A percentile compares a stretch with the other conserved stretches of the same genome.
Evolutionary conservation across 2,797 vertebrate species (phyloP).

Genomic region (Acropternis orthonyx): DNA sequence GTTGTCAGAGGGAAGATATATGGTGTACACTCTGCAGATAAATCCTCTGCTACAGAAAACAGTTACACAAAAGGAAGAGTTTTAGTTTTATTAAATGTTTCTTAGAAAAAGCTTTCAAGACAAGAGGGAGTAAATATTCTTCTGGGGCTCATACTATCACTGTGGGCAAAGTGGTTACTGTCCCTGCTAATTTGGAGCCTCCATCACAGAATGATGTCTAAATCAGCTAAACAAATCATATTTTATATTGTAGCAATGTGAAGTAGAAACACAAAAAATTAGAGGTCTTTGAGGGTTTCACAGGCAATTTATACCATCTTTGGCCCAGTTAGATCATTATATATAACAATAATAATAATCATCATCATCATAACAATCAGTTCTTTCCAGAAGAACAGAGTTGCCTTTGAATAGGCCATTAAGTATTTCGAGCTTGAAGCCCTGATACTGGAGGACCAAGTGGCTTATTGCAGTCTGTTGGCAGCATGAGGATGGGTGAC

Average conservation of each 20-base stretch:
- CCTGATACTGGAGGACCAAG: rapidly evolving
- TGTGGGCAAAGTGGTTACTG: not conserved
- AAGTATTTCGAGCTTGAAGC: not conserved
- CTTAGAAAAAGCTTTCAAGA: not conserved
- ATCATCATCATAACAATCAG: no score
- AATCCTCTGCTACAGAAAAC: not conserved
- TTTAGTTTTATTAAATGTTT: not conserved
- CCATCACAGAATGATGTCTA: not conserved
- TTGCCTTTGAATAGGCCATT: not conserved
- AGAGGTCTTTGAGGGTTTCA: not conserved
- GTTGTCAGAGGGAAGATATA: not conserved
- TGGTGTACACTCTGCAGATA: not conserved
- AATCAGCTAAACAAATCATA: not conserved
- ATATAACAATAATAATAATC: not conserved
- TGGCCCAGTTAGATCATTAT: not conserved
- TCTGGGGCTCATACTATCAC: not conserved
- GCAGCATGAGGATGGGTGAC: not conserved
- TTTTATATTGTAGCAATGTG: not conserved
- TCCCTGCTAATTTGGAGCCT: not conserved
- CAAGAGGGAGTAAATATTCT: not conserved
- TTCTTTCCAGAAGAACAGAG: not conserved
- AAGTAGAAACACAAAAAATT: not conserved
- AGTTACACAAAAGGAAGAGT: not conserved
- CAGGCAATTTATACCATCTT: not conserved
- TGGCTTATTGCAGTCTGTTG: not conserved